A percentile compares a stretch with the other conserved stretches of the same genome.
phyloP scores from a whole-genome alignment of 2,113 vertebrate genomes.

The Neofelis nebulosa region DNA sequence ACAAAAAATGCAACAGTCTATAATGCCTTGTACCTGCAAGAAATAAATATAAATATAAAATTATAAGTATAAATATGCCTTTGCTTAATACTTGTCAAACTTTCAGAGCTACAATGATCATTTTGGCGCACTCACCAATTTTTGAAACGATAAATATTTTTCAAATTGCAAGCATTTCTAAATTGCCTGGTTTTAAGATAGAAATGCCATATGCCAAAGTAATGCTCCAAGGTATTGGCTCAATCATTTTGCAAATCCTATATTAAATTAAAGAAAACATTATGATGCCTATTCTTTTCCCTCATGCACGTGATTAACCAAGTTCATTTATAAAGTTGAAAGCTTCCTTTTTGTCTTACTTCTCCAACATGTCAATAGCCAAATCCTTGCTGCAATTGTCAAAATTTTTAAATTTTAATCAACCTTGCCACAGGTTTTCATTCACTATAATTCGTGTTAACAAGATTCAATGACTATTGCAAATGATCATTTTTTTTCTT shows the following conservation, averaged over 20 bases:
- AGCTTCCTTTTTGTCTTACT: background rate
- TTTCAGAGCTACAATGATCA: background rate
- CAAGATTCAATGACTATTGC: constrained; percentile 58
- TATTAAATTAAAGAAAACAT: background rate
- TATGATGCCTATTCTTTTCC: background rate
- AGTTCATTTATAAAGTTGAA: constrained; percentile 34
- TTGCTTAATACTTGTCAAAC: background rate
- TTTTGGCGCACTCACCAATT: background rate
- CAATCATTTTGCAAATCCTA: constrained; percentile 24
- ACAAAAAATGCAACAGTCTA: background rate
- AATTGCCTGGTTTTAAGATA: background rate
- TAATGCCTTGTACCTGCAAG: background rate
- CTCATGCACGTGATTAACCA: constrained; percentile 3
- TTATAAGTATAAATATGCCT: background rate
- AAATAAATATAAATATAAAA: background rate
- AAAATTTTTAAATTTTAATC: constrained; percentile 66
- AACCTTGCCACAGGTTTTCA: constrained; percentile 40
- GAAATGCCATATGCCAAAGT: background rate
- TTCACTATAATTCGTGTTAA: constrained; percentile 64
- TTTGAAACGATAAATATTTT: background rate
- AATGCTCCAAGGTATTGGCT: background rate
- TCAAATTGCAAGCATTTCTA: background rate
- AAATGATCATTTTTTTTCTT: constrained; percentile 68
- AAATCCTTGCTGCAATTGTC: constrained; percentile 31
- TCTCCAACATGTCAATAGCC: constrained; percentile 41